These are phyloP conservation scores for Drosophila multiciliata DNA, from an alignment of 2,888 invertebrate species.

Conservation along the genomic window DNA sequence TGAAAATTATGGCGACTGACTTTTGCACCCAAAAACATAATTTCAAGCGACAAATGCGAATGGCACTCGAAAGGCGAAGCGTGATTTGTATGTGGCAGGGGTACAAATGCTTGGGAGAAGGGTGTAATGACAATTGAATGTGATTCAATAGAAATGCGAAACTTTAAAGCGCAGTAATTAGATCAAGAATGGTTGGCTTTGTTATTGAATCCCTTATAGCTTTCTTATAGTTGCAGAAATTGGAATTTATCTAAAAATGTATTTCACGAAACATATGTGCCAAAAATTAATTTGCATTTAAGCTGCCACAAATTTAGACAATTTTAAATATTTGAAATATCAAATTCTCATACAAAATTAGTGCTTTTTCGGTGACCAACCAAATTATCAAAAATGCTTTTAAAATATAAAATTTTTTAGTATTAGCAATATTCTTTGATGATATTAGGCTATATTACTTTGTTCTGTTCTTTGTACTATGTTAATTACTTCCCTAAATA, in stretches of 20 bases:
- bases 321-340: background rate
- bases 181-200: background rate
- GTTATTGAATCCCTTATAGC: too few relatives aligned
- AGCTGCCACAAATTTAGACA: background rate
- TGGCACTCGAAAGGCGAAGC: slow-evolving; percentile 9
- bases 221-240: background rate
- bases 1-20: slow-evolving; percentile 70
- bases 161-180: background rate
- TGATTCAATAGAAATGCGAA: slow-evolving; percentile 11
- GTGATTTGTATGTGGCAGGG: background rate
- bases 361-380: background rate
- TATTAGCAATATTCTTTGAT: background rate
- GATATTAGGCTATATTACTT: background rate
- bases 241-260: background rate
- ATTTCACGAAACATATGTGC: background rate
- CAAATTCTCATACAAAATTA: background rate
- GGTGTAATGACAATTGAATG: slow-evolving; percentile 32
- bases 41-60: slow-evolving; percentile 61
- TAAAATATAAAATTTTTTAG: background rate
- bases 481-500: background rate
- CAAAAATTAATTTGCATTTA: background rate
- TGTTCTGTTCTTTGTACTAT: too few relatives aligned
- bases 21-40: slow-evolving; percentile 62
- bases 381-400: background rate
- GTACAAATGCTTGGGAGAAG: too few relatives aligned